These are phyloP conservation scores for Clarias platycephalus DNA, from an alignment of 2,797 vertebrate species.

Conservation along the genomic window DNA sequence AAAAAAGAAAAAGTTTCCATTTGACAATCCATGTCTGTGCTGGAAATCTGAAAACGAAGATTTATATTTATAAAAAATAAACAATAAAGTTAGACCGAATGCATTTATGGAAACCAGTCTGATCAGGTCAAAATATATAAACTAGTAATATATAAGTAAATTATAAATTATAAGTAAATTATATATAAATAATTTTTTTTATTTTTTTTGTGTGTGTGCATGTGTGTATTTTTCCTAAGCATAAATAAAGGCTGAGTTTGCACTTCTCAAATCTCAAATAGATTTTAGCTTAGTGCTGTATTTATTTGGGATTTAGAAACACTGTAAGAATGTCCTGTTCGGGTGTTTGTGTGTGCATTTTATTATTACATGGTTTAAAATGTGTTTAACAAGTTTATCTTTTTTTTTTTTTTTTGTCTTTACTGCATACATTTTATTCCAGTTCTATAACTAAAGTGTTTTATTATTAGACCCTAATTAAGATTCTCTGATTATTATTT, in stretches of 20 bases:
- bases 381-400: neutral
- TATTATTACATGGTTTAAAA: neutral
- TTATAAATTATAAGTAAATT: no score
- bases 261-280: neutral
- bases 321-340: no score
- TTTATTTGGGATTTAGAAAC: neutral
- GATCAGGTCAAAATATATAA: neutral
- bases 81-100: neutral
- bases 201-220: no score
- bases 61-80: neutral
- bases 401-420: neutral
- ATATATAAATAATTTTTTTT: no score
- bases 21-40: neutral
- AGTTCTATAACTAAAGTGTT: neutral
- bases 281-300: neutral
- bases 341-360: neutral
- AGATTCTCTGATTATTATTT: neutral
- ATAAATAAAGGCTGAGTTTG: neutral
- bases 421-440: neutral
- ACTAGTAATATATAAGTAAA: no score
- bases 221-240: no score
- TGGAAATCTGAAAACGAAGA: neutral
- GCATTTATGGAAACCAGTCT: neutral
- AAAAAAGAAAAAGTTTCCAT: constrained; percentile 21
- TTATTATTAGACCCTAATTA: neutral